Conservation (phyloP, 2,888 invertebrate species). For the Eristalis tenax region DNA sequence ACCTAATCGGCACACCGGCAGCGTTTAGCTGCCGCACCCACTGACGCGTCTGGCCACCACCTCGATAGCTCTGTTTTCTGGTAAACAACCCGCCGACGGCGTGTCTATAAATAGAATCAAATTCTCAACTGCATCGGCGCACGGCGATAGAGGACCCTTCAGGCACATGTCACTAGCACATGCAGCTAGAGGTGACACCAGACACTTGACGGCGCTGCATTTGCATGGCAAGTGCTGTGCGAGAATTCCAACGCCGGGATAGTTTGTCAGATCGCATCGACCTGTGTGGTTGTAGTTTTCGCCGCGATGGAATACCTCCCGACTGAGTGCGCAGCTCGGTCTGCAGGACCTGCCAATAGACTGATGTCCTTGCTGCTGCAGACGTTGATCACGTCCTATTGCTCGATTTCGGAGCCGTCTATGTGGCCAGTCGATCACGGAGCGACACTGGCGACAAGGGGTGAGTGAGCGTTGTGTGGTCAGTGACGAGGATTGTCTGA, state of each 20-base stretch:
- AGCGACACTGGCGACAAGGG: constrained; percentile 76
- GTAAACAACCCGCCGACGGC: background rate
- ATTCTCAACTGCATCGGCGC: background rate
- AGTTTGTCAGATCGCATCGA: background rate
- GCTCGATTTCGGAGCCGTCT: constrained; percentile 83
- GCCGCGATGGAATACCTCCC: constrained; percentile 80
- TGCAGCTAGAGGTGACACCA: no score
- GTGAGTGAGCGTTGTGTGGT: constrained; percentile 68
- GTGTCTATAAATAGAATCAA: constrained; percentile 24
- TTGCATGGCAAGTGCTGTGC: background rate
- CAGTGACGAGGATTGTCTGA: background rate
- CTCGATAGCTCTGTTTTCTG: background rate
- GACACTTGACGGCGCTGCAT: background rate
- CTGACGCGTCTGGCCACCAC: background rate
- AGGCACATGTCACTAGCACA: background rate
- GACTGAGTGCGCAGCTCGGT: constrained; percentile 78
- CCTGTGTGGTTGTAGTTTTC: constrained; percentile 80
- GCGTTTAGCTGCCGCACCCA: background rate
- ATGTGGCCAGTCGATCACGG: constrained; percentile 84
- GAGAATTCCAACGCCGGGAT: background rate
- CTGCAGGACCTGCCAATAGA: constrained; percentile 80
- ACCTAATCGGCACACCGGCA: background rate
- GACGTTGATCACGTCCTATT: constrained; percentile 84
- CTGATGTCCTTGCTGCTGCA: constrained; percentile 84
- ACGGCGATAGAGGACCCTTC: background rate